Evolutionary conservation across 1,140 invertebrate genomes (phyloP).

Genomic region (Zophobas morio): DNA sequence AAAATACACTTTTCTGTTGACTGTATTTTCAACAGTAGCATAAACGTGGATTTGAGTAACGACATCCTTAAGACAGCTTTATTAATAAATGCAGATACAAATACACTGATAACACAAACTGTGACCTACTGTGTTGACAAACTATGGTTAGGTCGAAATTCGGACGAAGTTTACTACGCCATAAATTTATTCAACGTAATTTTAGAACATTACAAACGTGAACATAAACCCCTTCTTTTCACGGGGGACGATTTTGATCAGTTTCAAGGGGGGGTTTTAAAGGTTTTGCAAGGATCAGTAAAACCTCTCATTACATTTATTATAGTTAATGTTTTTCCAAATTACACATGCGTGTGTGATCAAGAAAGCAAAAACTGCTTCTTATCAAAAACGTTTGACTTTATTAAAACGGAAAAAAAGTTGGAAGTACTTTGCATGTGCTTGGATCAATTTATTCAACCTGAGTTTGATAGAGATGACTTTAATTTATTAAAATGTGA

Average conservation of each 20-base stretch:
- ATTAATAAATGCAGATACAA: background rate
- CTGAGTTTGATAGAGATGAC: constrained; percentile 26
- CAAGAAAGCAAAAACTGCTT: background rate
- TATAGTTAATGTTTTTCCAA: background rate
- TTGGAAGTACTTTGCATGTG: constrained; percentile 48
- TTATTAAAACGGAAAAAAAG: constrained; percentile 22
- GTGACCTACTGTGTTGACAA: constrained; percentile 10
- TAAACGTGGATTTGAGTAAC: constrained; percentile 23
- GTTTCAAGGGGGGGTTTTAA: constrained; percentile 16
- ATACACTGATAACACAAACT: background rate
- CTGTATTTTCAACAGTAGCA: constrained; percentile 12
- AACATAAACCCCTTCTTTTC: constrained; percentile 11
- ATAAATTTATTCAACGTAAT: constrained; percentile 43
- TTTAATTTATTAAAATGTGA: constrained; percentile 41
- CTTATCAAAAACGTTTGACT: constrained; percentile 30
- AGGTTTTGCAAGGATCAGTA: constrained; percentile 14
- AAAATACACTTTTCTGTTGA: constrained; percentile 28
- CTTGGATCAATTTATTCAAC: constrained; percentile 5
- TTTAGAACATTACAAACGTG: constrained; percentile 1
- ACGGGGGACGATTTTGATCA: background rate
- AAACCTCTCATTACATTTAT: constrained; percentile 40
- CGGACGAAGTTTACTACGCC: constrained; percentile 10
- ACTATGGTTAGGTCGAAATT: constrained; percentile 13
- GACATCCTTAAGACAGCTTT: constrained; percentile 38
- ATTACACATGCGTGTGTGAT: constrained; percentile 16